phyloP scores from a whole-genome alignment of 2,113 vertebrate species.

The Syrmaticus mikado region DNA sequence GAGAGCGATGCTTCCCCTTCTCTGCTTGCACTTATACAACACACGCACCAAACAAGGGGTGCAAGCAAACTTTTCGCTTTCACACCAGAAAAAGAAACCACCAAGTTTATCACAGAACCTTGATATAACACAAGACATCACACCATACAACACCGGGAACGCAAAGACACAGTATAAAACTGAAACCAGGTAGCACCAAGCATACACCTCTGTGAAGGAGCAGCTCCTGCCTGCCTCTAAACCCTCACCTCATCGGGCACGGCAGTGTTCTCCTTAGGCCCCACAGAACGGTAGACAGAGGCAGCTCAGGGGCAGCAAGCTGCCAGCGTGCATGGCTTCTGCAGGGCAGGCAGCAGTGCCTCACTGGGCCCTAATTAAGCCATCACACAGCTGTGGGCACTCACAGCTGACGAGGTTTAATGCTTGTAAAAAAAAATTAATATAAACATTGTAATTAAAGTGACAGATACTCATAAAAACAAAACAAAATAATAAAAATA shows the following conservation, averaged over 20 bases:
- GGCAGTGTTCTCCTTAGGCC: neutral
- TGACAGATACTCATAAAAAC: neutral
- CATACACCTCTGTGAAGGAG: fast-evolving
- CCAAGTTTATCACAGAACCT: neutral
- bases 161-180: neutral
- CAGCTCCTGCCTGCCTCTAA: neutral
- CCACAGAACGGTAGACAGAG: neutral
- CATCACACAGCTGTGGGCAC: neutral
- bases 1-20: neutral
- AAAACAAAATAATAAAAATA: neutral
- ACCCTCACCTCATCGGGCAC: neutral
- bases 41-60: neutral
- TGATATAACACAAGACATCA: fast-evolving
- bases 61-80: neutral
- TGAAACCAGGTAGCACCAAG: fast-evolving
- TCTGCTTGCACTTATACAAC: neutral
- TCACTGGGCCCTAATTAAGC: neutral
- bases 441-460: neutral
- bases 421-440: neutral
- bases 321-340: neutral
- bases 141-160: too few relatives aligned
- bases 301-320: neutral
- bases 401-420: neutral
- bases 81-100: neutral
- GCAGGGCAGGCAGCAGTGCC: neutral